Conservation (phyloP, 2,113 vertebrate genomes). For the Asarcornis scutulata region DNA sequence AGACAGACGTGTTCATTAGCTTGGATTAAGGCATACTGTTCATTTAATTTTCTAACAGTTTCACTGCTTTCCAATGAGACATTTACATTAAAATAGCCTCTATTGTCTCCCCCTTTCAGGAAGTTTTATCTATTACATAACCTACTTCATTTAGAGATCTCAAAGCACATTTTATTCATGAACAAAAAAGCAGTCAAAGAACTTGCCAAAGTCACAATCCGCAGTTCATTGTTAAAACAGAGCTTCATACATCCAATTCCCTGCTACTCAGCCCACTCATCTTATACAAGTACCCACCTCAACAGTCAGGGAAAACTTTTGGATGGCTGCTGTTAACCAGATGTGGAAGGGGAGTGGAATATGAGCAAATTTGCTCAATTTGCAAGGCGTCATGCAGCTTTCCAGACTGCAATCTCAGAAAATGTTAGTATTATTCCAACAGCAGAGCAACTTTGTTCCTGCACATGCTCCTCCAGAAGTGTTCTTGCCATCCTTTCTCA, state of each 20-base stretch:
- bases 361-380: neutral
- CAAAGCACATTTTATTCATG: neutral
- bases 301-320: neutral
- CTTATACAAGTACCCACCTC: neutral
- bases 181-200: neutral
- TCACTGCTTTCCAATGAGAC: neutral
- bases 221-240: neutral
- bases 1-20: neutral
- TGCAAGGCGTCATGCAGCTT: neutral
- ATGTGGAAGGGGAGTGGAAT: neutral
- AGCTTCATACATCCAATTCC: neutral
- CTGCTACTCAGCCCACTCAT: neutral
- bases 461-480: neutral
- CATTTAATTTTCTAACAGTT: neutral
- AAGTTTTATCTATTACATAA: neutral
- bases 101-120: neutral
- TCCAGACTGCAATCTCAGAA: neutral
- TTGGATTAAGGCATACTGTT: neutral
- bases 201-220: neutral
- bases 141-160: neutral
- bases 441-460: neutral
- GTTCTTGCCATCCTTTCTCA: neutral
- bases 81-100: neutral
- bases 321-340: neutral
- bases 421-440: neutral